These are phyloP conservation scores for Lasioglossum leucozonium DNA, from an alignment of 2,888 invertebrate genomes.

Conservation along the genomic window DNA sequence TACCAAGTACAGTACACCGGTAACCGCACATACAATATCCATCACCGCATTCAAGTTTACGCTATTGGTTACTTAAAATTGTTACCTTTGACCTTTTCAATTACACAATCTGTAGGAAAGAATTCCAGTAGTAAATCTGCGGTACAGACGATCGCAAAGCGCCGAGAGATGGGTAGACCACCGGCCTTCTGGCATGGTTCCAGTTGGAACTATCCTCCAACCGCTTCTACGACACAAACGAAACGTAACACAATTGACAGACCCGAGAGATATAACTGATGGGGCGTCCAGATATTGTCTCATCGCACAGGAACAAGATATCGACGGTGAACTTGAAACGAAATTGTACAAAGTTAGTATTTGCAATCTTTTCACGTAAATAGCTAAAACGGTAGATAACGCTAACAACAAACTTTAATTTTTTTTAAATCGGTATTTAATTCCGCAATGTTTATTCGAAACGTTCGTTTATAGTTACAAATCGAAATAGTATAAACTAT, in stretches of 20 bases:
- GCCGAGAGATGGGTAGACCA: slow-evolving; percentile 95
- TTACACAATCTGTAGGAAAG: slow-evolving; percentile 85
- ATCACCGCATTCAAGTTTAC: neutral
- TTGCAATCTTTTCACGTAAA: neutral
- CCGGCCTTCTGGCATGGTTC: slow-evolving; percentile 91
- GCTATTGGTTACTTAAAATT: neutral
- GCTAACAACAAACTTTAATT: neutral
- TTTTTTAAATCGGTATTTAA: neutral
- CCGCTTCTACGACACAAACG: slow-evolving; percentile 92
- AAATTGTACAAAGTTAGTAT: slow-evolving; percentile 91
- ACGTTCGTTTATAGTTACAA: neutral
- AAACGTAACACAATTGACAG: slow-evolving; percentile 93
- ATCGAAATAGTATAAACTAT: neutral
- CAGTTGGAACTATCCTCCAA: slow-evolving; percentile 94
- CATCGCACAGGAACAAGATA: slow-evolving; percentile 95
- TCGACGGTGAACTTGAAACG: slow-evolving; percentile 96
- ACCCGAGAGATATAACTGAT: slow-evolving; percentile 86
- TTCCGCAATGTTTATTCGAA: neutral
- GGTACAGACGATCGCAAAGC: slow-evolving; percentile 92
- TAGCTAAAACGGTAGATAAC: neutral
- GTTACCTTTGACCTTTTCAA: neutral
- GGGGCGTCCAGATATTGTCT: slow-evolving; percentile 93
- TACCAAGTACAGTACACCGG: slow-evolving; percentile 37
- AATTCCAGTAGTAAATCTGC: slow-evolving; percentile 89
- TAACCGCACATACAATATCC: neutral